Percentiles rank a stretch among this genome's conserved stretches.
Evolutionary conservation across 2,797 vertebrate genomes (phyloP).

Genomic region (Halcyon smyrnensis): DNA sequence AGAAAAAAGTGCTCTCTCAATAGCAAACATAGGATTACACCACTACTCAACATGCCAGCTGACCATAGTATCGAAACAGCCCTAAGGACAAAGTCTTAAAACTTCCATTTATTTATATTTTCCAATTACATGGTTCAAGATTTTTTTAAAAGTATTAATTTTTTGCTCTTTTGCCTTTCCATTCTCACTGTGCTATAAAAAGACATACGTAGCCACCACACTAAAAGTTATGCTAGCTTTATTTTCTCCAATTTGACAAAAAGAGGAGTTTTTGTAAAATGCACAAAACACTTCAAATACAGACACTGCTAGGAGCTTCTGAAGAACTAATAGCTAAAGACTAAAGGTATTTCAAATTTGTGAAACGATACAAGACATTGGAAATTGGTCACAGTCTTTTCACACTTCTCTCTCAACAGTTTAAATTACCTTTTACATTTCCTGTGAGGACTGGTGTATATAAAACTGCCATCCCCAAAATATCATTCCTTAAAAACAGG

Average conservation of each 20-base stretch:
- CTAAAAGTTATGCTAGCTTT: neutral
- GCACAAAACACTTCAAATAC: neutral
- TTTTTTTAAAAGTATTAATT: neutral
- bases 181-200: neutral
- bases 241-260: neutral
- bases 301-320: neutral
- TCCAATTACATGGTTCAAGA: neutral
- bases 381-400: slow-evolving; percentile 4
- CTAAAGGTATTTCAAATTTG: neutral
- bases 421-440: slow-evolving; percentile 5
- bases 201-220: neutral
- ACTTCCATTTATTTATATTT: neutral
- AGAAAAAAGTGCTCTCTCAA: neutral
- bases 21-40: neutral
- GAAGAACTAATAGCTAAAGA: neutral
- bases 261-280: neutral
- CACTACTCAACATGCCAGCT: neutral
- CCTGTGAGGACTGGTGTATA: neutral
- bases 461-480: neutral
- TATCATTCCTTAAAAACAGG: neutral
- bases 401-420: neutral
- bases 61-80: neutral
- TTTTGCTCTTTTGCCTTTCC: neutral
- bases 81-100: neutral
- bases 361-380: neutral